Evolutionary conservation across 1,140 invertebrate genomes (phyloP), one percentile per base, ranked within the genome.

Genomic region (Pissodes strobi): DNA sequence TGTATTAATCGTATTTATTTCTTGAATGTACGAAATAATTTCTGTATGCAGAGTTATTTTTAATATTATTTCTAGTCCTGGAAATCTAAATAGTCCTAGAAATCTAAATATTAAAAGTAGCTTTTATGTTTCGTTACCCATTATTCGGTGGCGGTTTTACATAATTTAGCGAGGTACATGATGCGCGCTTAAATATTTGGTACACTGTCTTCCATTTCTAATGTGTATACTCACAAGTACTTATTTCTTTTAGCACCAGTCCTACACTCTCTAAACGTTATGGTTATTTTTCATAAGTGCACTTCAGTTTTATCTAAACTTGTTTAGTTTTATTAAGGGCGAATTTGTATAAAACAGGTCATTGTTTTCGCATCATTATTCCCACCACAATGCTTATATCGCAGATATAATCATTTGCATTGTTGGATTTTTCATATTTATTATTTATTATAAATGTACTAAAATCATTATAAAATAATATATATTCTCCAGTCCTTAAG

Each of bases 331-430:
- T 49, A 19, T 2, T 19, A 15, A 25, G 9, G 8, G 10, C 15
- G n/a, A 27, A 49, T 23, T 49, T 49, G 19, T 49, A 22, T 49
- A 9, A 49, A 49, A 49, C 25, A 27, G 46, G n/a, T n/a, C n/a
- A n/a, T n/a, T n/a, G n/a, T n/a, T n/a, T n/a, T n/a, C n/a, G n/a
- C n/a, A n/a, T n/a, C n/a, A n/a, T n/a, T n/a, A n/a, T n/a, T n/a
- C n/a, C n/a, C n/a, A n/a, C n/a, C n/a, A n/a, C n/a, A n/a, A n/a
- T n/a, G n/a, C n/a, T n/a, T n/a, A n/a, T n/a, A n/a, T n/a, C n/a
- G n/a, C n/a, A n/a, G n/a, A n/a, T n/a, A n/a, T n/a, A n/a, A n/a
- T n/a, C n/a, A n/a, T n/a, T n/a, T n/a, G n/a, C n/a, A n/a, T n/a
- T n/a, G n/a, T n/a, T n/a, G n/a, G n/a, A n/a, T n/a, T n/a, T n/a